phyloP scores from a whole-genome alignment of 2,113 vertebrate genomes.

The Epinephelus moara region DNA sequence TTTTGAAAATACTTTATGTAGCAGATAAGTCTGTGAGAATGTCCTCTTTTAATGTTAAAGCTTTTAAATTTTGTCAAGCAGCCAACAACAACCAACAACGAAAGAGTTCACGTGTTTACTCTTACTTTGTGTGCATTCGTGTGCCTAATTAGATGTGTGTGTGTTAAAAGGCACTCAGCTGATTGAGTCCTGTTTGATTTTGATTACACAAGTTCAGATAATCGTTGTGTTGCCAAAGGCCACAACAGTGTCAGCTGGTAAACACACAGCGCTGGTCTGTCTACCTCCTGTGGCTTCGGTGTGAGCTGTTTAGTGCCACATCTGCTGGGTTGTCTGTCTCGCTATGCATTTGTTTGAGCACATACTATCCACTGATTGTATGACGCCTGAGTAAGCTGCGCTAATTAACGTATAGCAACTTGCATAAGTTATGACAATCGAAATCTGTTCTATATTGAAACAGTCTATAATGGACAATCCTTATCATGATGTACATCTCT shows the following conservation, averaged over 20 bases:
- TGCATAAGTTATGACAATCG: background rate
- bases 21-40: background rate
- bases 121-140: background rate
- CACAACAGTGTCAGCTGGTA: no score
- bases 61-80: background rate
- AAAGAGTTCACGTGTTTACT: background rate
- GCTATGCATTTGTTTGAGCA: background rate
- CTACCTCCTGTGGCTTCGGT: no score
- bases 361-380: background rate
- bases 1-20: background rate
- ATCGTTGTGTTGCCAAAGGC: background rate
- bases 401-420: background rate
- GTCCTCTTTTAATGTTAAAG: background rate
- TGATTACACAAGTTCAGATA: constrained; percentile 9
- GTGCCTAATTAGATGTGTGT: background rate
- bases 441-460: constrained; percentile 8
- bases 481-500: background rate
- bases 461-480: background rate
- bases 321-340: background rate
- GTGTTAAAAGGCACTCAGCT: background rate
- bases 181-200: constrained; percentile 14
- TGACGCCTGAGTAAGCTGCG: background rate
- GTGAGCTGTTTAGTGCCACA: background rate
- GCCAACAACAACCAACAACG: no score
- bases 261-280: no score